These are phyloP conservation scores for Aspidapion aeneum DNA, from an alignment of 2,888 invertebrate genomes.

Conservation along the genomic window DNA sequence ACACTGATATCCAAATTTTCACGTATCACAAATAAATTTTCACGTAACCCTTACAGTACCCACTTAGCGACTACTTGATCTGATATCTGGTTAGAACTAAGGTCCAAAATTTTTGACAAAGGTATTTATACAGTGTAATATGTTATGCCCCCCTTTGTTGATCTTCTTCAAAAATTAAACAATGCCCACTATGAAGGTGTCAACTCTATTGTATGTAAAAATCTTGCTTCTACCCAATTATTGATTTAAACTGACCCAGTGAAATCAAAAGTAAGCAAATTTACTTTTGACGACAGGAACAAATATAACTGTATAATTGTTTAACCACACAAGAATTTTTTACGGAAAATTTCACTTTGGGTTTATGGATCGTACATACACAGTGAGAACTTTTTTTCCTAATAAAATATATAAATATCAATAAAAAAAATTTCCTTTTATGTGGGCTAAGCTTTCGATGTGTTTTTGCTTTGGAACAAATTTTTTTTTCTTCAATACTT, in stretches of 20 bases:
- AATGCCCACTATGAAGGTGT: slow-evolving; percentile 21
- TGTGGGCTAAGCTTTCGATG: no score
- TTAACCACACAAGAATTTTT: slow-evolving; percentile 26
- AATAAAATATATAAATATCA: no score
- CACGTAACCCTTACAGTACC: slow-evolving; percentile 3
- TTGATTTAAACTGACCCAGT: slow-evolving; percentile 24
- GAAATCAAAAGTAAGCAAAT: slow-evolving; percentile 29
- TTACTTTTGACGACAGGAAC: slow-evolving; percentile 27
- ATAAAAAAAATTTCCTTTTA: no score
- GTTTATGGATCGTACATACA: neutral
- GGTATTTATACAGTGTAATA: slow-evolving; percentile 18
- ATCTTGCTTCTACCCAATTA: slow-evolving; percentile 19
- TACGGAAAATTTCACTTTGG: slow-evolving; percentile 22
- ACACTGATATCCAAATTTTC: neutral
- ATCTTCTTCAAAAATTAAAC: slow-evolving; percentile 2
- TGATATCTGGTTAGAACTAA: neutral
- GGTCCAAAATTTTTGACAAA: slow-evolving; percentile 4
- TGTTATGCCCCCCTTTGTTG: slow-evolving; percentile 16
- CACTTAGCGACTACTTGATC: slow-evolving; percentile 10
- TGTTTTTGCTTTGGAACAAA: no score
- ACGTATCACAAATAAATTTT: neutral
- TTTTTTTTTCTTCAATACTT: no score
- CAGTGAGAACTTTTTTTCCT: no score
- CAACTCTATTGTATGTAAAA: slow-evolving; percentile 26
- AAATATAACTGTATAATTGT: slow-evolving; percentile 26